Percentiles rank a stretch among this genome's conserved stretches.
Conservation (phyloP, 2,113 vertebrate genomes). For the Corythornis madagascariensis region DNA sequence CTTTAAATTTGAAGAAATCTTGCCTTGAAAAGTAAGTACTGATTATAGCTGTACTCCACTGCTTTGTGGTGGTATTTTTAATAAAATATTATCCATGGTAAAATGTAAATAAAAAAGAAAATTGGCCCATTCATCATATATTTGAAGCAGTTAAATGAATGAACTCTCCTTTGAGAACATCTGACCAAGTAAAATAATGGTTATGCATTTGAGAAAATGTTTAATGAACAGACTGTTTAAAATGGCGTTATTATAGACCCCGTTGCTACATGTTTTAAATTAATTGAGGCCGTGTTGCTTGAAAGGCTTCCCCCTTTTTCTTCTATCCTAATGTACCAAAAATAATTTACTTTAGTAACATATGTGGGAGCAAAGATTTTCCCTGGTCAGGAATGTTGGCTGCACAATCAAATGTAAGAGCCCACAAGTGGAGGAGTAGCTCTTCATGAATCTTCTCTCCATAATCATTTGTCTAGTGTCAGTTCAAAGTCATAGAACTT, state of each 20-base stretch:
- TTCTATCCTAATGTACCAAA: conserved; percentile 9
- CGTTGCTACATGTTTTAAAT: conserved; percentile 67
- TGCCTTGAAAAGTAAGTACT: conserved; percentile 43
- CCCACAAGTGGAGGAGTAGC: background rate
- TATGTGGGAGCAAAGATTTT: conserved; percentile 10
- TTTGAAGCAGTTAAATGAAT: conserved; percentile 75
- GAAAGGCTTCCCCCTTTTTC: background rate
- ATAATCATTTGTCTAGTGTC: conserved; percentile 28
- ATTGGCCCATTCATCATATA: conserved; percentile 72
- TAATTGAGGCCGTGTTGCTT: conserved; percentile 49
- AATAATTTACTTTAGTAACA: conserved; percentile 51
- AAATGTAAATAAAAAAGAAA: conserved; percentile 77
- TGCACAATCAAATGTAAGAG: background rate
- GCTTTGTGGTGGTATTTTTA: conserved; percentile 61
- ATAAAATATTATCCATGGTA: conserved; percentile 67
- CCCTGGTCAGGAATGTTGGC: background rate
- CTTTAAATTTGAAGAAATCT: conserved; percentile 45
- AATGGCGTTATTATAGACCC: conserved; percentile 70
- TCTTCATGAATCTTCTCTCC: conserved; percentile 26
- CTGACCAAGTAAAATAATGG: conserved; percentile 76
- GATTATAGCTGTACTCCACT: conserved; percentile 57
- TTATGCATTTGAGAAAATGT: conserved; percentile 73
- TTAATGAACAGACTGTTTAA: conserved; percentile 75
- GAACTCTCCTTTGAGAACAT: conserved; percentile 74
- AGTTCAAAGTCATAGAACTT: conserved; percentile 58